These are phyloP conservation scores for Paelopatides confundens DNA, from an alignment of 53 echinoderm and acorn worm genomes.

Conservation along the genomic window DNA sequence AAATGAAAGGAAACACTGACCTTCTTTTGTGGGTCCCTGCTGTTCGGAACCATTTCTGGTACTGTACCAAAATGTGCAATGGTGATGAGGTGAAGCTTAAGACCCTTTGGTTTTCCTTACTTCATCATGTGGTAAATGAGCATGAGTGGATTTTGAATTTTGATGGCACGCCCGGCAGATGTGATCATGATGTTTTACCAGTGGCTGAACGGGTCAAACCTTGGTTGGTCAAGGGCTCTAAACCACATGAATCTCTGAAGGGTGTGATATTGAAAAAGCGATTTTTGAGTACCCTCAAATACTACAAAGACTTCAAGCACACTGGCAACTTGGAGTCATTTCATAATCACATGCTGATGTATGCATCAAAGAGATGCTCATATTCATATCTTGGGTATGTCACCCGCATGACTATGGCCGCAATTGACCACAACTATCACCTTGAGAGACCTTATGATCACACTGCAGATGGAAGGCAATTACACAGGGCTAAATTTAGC, in stretches of 20 bases:
- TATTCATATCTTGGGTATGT: background rate
- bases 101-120: conserved; percentile 9
- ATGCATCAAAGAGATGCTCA: background rate
- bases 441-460: conserved; percentile 2
- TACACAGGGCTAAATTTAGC: conserved; percentile 15
- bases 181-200: background rate
- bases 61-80: background rate
- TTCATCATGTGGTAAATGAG: conserved; percentile 52
- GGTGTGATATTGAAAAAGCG: too few relatives aligned
- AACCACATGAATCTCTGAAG: background rate
- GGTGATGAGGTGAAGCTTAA: background rate
- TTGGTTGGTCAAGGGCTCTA: conserved; percentile 17
- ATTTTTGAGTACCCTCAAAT: too few relatives aligned
- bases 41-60: conserved; percentile 51
- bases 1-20: background rate
- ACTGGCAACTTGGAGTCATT: conserved; percentile 13
- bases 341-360: conserved; percentile 3
- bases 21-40: conserved; percentile 18
- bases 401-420: background rate
- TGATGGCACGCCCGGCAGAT: background rate
- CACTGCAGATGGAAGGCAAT: conserved; percentile 34
- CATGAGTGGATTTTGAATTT: conserved; percentile 40
- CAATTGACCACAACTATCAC: conserved; percentile 25
- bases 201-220: background rate
- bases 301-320: background rate